These are phyloP conservation scores for Hoplostethus atlanticus DNA, from an alignment of 2,797 vertebrate genomes.

Conservation along the genomic window DNA sequence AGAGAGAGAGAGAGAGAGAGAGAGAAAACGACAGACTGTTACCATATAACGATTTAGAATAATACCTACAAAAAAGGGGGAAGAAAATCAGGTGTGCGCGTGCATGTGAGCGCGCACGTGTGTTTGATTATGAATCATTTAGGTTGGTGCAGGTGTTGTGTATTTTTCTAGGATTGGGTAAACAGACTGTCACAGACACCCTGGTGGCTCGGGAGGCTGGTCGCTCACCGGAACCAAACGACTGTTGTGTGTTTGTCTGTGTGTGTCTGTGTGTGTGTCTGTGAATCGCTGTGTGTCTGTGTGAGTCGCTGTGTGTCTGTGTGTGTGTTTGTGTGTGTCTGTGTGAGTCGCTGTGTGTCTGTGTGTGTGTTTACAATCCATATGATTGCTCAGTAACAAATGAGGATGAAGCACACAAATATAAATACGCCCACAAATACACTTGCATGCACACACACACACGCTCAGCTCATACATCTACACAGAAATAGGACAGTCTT, in stretches of 20 bases:
- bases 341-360: background rate
- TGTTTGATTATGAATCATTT: conserved; percentile 67
- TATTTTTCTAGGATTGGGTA: conserved; percentile 64
- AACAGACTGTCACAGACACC: conserved; percentile 79
- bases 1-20: background rate
- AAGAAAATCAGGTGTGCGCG: conserved; percentile 19
- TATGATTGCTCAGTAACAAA: conserved; percentile 50
- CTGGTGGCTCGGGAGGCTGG: conserved; percentile 69
- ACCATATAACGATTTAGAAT: conserved; percentile 19
- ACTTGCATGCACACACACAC: conserved; percentile 37
- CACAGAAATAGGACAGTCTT: conserved; percentile 6
- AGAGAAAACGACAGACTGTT: conserved; percentile 12
- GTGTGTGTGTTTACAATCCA: conserved; percentile 17
- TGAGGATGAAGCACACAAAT: conserved; percentile 33
- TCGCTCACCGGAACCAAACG: conserved; percentile 72
- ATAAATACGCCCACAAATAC: conserved; percentile 40
- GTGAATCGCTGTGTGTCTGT: background rate
- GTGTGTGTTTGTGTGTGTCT: background rate
- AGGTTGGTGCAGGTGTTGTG: conserved; percentile 70
- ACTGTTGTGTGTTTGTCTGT: conserved; percentile 35
- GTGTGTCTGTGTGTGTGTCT: too few species aligned
- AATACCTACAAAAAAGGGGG: conserved; percentile 22
- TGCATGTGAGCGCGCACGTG: background rate
- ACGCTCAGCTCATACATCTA: conserved; percentile 34
- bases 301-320: conserved; percentile 2